Evolutionary conservation across 2,113 vertebrate genomes (phyloP), one percentile per base, ranked within the genome.

Genomic region (Garra rufa): DNA sequence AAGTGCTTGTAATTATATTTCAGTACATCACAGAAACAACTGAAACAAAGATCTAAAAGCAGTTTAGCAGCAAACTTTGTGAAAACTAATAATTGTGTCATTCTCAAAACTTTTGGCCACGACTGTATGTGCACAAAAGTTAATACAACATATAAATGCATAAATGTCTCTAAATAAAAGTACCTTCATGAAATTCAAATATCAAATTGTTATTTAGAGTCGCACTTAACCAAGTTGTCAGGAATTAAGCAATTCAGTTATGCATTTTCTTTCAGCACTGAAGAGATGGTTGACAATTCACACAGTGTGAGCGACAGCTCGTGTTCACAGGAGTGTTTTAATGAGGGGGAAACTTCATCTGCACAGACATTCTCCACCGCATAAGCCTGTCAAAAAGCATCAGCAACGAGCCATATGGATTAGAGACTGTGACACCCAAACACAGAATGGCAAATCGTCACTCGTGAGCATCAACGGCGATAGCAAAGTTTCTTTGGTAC

Each of bases 311-410:
- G 43, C 61, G 46, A 70, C 79, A 81, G 79, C 65, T 48, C 52
- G 14, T 82, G 81, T 83, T 81, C 52, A 78, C 74, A 73, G 50
- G 61, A n/a, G 15, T 52, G 76, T 43, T 76, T 83, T 88, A 86
- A 88, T 83, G 82, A 86, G 76, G 28, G 70, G 78, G 71, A 81
- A 83, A 81, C 87, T 81, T 83, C 69, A 77, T 70, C 63, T 52
- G 76, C n/a, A 24, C 63, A 43, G 61, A 69, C n/a, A n/a, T n/a
- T n/a, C n/a, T n/a, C n/a, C n/a, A n/a, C n/a, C n/a, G n/a, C n/a
- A 81, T 38, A n/a, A 55, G 73, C 24, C 11, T 43, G 48, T 34
- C 67, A 55, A 44, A 76, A 48, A 65, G 48, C 11, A 50, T 81
- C 70, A 63, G 34, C 61, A 44, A 43, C 17, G 28, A 52, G 76